Conservation (phyloP, 2,888 invertebrate species). For the Parapristionchus giblindavisi region DNA sequence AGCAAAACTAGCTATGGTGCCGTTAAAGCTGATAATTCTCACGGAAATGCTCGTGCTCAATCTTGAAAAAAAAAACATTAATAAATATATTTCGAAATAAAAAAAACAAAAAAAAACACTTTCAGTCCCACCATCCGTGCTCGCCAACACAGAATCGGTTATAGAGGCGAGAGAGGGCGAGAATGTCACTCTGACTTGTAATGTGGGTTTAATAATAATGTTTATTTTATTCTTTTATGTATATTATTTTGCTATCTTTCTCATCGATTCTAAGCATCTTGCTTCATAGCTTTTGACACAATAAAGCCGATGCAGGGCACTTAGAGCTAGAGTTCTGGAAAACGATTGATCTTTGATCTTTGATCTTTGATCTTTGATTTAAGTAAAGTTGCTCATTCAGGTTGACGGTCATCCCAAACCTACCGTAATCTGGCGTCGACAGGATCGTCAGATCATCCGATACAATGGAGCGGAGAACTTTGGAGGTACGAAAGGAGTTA, state of each 20-base stretch:
- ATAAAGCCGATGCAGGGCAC: too few relatives aligned
- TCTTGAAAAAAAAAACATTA: background rate
- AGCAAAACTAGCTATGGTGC: background rate
- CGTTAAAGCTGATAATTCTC: too few relatives aligned
- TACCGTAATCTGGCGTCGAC: conserved; percentile 66
- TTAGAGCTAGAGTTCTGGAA: too few relatives aligned
- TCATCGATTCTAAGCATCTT: background rate
- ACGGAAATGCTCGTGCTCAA: background rate
- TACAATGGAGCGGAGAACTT: conserved; percentile 67
- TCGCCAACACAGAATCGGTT: conserved; percentile 88
- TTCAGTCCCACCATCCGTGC: conserved; percentile 90
- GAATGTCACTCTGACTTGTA: conserved; percentile 68
- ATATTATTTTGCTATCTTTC: too few relatives aligned
- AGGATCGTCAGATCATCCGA: conserved; percentile 67
- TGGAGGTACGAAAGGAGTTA: conserved; percentile 57
- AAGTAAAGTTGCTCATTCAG: too few relatives aligned
- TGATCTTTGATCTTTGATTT: too few relatives aligned
- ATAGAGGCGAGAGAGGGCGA: conserved; percentile 78
- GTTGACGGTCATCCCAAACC: conserved; percentile 68
- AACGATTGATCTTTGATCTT: too few relatives aligned
- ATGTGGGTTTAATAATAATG: conserved; percentile 31
- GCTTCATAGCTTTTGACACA: background rate
- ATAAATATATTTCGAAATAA: too few relatives aligned
- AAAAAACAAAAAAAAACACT: too few relatives aligned
- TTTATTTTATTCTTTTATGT: too few relatives aligned